Evolutionary conservation across 1,140 invertebrate species (phyloP).

Genomic region (Apis florea): DNA sequence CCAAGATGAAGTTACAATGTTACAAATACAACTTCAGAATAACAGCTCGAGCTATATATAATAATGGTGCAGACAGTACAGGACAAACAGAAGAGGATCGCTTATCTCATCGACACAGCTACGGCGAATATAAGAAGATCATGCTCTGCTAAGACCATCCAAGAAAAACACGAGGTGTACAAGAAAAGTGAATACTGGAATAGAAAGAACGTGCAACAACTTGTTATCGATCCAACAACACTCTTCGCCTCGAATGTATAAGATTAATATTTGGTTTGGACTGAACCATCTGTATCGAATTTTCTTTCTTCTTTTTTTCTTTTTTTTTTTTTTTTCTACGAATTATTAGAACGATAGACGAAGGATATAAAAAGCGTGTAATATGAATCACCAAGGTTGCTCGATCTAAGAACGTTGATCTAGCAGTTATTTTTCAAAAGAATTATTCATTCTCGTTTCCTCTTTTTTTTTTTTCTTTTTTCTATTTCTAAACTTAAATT

Average conservation of each 20-base stretch:
- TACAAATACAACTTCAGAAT: no score
- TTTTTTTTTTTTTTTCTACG: no score
- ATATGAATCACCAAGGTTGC: constrained; percentile 15
- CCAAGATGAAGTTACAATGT: not conserved
- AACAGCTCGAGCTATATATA: not conserved
- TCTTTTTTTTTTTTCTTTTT: not conserved
- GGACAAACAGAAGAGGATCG: not conserved
- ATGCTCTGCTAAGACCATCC: not conserved
- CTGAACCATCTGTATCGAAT: not conserved
- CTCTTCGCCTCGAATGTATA: not conserved
- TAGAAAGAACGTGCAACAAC: not conserved
- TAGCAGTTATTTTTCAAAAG: not conserved
- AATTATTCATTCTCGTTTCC: not conserved
- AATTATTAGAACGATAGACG: not conserved
- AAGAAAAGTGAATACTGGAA: not conserved
- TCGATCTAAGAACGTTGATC: not conserved
- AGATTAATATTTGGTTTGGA: not conserved
- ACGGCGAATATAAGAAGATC: no score
- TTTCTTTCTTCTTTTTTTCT: no score
- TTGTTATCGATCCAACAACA: not conserved
- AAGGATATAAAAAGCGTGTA: constrained; percentile 15
- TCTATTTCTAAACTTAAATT: not conserved
- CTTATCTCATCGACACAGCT: constrained; percentile 2
- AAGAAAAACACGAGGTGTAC: not conserved
- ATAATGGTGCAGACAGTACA: not conserved